These are phyloP conservation scores for Lontra canadensis DNA, from an alignment of 2,113 vertebrate genomes.

Conservation along the genomic window DNA sequence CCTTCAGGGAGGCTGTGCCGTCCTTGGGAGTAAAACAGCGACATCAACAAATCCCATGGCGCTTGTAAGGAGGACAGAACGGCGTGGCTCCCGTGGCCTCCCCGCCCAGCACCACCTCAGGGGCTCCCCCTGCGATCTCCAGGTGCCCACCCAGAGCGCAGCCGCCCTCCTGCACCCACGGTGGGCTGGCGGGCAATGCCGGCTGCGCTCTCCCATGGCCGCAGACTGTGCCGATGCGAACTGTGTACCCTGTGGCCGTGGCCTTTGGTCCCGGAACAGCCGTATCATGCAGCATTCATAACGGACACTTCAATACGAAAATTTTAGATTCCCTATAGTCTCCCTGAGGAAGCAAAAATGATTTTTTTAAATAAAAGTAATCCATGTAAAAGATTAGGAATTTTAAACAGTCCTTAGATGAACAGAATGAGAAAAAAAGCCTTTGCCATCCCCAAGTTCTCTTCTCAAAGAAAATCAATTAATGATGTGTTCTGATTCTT, in stretches of 20 bases:
- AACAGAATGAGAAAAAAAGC: background rate
- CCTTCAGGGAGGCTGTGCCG: background rate
- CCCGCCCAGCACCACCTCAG: background rate
- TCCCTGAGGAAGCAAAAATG: background rate
- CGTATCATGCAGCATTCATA: too few species aligned
- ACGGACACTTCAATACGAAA: background rate
- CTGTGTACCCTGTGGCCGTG: background rate
- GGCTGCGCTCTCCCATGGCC: too few species aligned
- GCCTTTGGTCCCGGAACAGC: too few species aligned
- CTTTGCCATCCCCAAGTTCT: background rate
- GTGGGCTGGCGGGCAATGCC: background rate
- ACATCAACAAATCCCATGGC: background rate
- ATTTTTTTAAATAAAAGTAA: background rate
- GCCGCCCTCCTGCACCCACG: rapidly evolving
- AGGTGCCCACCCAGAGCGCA: too few species aligned
- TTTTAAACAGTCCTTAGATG: background rate
- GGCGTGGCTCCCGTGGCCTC: background rate
- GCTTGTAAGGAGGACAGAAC: background rate
- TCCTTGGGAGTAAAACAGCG: background rate
- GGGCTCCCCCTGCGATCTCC: rapidly evolving
- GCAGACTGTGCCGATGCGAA: rapidly evolving
- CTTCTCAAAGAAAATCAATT: background rate
- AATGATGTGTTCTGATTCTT: background rate
- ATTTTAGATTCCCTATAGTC: background rate
- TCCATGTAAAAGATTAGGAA: background rate